These are phyloP conservation scores for Xiphophorus birchmanni DNA, from an alignment of 2,797 vertebrate genomes.

Conservation along the genomic window DNA sequence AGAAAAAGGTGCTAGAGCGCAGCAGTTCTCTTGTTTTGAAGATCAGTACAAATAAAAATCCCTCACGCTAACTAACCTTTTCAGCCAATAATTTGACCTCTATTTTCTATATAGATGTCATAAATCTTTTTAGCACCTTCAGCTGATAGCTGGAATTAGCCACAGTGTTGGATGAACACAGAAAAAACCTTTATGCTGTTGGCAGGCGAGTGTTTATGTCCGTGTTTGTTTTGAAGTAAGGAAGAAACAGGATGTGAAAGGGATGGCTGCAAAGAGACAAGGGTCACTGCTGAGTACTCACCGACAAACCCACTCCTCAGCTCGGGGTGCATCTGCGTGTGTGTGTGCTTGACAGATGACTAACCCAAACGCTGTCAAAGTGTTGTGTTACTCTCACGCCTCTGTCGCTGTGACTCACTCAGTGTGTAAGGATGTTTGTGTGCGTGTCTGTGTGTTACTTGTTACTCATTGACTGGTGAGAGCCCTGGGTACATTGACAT, in stretches of 20 bases:
- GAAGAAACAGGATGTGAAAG: slow-evolving; percentile 48
- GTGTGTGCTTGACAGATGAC: slow-evolving; percentile 55
- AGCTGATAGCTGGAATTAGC: slow-evolving; percentile 10
- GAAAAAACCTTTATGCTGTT: slow-evolving; percentile 5
- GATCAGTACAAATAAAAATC: not conserved
- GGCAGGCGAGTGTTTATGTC: slow-evolving; percentile 12
- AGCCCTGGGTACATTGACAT: slow-evolving; percentile 59
- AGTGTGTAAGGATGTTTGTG: slow-evolving; percentile 23
- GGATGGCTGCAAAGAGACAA: slow-evolving; percentile 57
- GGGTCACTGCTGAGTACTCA: slow-evolving; percentile 56
- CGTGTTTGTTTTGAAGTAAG: slow-evolving; percentile 9
- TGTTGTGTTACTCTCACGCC: slow-evolving; percentile 62
- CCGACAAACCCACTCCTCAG: slow-evolving; percentile 63
- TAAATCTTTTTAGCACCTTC: slow-evolving; percentile 2
- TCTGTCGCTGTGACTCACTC: slow-evolving; percentile 60
- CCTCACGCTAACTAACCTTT: not conserved
- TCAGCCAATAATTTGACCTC: not conserved
- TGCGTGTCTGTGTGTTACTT: slow-evolving; percentile 14
- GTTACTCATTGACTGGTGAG: slow-evolving; percentile 67
- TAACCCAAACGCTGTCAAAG: slow-evolving; percentile 57
- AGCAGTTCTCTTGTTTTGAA: not conserved
- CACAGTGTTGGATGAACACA: not conserved
- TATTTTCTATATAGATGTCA: not conserved
- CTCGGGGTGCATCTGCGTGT: slow-evolving; percentile 35
- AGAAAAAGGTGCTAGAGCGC: not conserved